Evolutionary conservation across 2,888 invertebrate genomes (phyloP), one percentile per base, ranked within the genome.

Genomic region (Conistra vaccinii): DNA sequence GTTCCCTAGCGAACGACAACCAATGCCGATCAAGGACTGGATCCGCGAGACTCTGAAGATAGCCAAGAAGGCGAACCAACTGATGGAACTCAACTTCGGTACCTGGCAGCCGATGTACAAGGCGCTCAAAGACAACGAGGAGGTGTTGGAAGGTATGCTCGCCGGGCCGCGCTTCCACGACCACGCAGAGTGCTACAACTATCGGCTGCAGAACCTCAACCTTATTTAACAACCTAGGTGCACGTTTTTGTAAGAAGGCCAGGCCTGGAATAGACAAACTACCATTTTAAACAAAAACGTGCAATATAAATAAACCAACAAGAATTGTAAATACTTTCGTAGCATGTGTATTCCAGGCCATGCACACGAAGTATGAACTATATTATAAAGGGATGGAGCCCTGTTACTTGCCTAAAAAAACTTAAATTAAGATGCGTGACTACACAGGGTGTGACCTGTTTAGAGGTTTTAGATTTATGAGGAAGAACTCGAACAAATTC

Each of bases 11-110:
- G 85, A 76, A 2, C 68, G 85, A 1, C 83, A 83, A 29, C 72
- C 70, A 14, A 53, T 61, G 55, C 51, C 77, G 87, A 89, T 1
- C 90, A 97, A 97, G 78, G 95, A 96, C 58, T 96, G 94, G 91
- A 94, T 95, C 62, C 91, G 95, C 7, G 97, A 97, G 87, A 94
- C 97, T 0, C 93, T 94, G 74, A 95, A 95, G 85, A 95, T 96
- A 80, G 91, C 97, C 23, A 95, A 95, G 78, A 96, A 96, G 74
- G 96, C 97, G 0, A 91, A 96, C 1, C 95, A 96, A 70, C 92
- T 97, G 76, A 94, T 96, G 89, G 95, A 96, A 53, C 90, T 97
- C 10, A 96, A 97, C 88, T 97, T 96, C 84, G 97, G 97, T 0
- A 88, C 94, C 0, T 97, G 97, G 97, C 96, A 96, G 84, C 91